These are phyloP conservation scores for Fregetta grallaria DNA, from an alignment of 2,113 vertebrate species.

Conservation along the genomic window DNA sequence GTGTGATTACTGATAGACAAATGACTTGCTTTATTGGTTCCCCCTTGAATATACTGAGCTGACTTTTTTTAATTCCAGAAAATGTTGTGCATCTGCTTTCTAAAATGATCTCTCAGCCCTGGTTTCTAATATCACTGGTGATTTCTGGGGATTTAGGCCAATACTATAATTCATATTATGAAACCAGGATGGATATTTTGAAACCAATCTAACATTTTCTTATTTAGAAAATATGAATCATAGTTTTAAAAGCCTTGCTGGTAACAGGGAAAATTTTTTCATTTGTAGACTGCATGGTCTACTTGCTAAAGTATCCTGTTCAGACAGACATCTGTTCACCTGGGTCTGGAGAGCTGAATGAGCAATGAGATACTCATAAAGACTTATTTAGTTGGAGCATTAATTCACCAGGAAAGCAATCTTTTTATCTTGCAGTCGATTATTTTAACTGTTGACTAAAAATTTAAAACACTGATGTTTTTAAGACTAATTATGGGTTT, in stretches of 20 bases:
- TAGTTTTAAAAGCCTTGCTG: background rate
- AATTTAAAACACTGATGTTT: background rate
- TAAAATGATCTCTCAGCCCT: background rate
- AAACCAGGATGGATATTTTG: background rate
- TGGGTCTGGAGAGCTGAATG: background rate
- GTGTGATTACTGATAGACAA: background rate
- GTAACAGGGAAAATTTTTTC: background rate
- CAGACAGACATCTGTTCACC: background rate
- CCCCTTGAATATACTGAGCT: background rate
- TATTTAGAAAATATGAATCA: background rate
- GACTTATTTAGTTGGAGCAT: background rate
- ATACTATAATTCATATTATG: background rate
- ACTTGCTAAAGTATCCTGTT: background rate
- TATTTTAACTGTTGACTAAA: background rate
- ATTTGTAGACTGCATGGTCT: background rate
- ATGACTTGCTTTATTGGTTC: background rate
- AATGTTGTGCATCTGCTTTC: background rate
- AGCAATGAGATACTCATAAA: background rate
- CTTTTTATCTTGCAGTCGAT: background rate
- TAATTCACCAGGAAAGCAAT: background rate
- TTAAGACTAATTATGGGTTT: background rate
- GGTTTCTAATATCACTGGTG: background rate
- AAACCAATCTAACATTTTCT: background rate
- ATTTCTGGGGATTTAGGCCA: background rate
- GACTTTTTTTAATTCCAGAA: background rate